phyloP scores from a whole-genome alignment of 2,797 vertebrate species.

The Leucoraja ocellata region DNA sequence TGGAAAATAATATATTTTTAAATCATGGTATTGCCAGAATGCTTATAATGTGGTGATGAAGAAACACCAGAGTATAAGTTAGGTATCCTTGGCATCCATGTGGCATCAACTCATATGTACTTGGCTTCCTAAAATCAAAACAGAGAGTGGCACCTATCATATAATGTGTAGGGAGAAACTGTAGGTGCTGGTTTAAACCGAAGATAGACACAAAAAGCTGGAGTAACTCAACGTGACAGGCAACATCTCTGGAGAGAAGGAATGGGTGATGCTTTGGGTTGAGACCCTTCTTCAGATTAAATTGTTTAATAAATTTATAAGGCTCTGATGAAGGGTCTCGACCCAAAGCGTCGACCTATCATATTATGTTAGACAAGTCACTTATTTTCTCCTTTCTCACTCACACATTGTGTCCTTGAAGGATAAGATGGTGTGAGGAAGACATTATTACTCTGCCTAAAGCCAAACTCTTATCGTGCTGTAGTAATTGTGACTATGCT shows the following conservation, averaged over 20 bases:
- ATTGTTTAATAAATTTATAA: too few relatives aligned
- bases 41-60: not conserved
- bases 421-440: not conserved
- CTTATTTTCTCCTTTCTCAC: not conserved
- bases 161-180: not conserved
- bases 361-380: not conserved
- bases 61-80: not conserved
- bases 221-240: too few relatives aligned
- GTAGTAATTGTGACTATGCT: slow-evolving; percentile 48
- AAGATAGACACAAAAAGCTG: too few relatives aligned
- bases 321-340: too few relatives aligned
- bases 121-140: not conserved
- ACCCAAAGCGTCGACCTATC: too few relatives aligned
- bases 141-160: not conserved
- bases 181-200: too few relatives aligned
- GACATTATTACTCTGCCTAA: slow-evolving; percentile 8
- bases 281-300: too few relatives aligned
- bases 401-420: not conserved
- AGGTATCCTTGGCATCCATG: not conserved
- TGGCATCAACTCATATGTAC: not conserved
- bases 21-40: not conserved
- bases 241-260: too few relatives aligned
- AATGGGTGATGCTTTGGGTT: too few relatives aligned
- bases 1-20: not conserved
- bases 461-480: slow-evolving; percentile 44